Percentiles rank a stretch among this genome's conserved stretches.
These are phyloP conservation scores for Cheilosia impressa DNA, from an alignment of 2,888 invertebrate species.

Conservation along the genomic window DNA sequence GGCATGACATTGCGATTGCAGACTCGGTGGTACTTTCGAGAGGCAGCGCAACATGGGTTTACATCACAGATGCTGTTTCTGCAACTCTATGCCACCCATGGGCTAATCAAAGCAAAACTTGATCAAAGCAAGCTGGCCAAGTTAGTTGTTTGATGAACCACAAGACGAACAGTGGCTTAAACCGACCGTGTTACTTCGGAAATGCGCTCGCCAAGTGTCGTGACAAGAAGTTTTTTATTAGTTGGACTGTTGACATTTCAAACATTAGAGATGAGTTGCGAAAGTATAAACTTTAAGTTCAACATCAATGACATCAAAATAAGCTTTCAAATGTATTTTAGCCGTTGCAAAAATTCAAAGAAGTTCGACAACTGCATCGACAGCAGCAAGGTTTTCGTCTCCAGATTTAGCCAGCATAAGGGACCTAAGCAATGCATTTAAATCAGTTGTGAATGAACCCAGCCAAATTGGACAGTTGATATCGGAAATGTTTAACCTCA, in stretches of 20 bases:
- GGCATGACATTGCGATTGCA: neutral
- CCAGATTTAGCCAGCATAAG: slow-evolving; percentile 65
- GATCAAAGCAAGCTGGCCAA: slow-evolving; percentile 4
- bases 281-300: slow-evolving; percentile 25
- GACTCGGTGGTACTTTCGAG: neutral
- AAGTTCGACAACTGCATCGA: slow-evolving; percentile 2
- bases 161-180: slow-evolving; percentile 26
- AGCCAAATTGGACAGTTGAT: slow-evolving; percentile 77
- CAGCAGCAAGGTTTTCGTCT: neutral
- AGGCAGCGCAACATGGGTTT: slow-evolving; percentile 5
- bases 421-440: slow-evolving; percentile 80
- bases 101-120: neutral
- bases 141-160: slow-evolving; percentile 31
- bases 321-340: slow-evolving; percentile 18
- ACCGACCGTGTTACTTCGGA: neutral
- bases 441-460: slow-evolving; percentile 79
- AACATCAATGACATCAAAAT: neutral
- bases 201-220: slow-evolving; percentile 21
- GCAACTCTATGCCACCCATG: neutral
- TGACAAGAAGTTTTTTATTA: slow-evolving; percentile 8
- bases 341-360: slow-evolving; percentile 21
- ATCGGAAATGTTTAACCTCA: slow-evolving; percentile 80
- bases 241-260: slow-evolving; percentile 23
- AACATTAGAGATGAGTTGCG: neutral
- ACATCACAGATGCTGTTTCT: neutral